phyloP scores from a whole-genome alignment of 2,113 vertebrate species.

The Ariopsis seemanni region DNA sequence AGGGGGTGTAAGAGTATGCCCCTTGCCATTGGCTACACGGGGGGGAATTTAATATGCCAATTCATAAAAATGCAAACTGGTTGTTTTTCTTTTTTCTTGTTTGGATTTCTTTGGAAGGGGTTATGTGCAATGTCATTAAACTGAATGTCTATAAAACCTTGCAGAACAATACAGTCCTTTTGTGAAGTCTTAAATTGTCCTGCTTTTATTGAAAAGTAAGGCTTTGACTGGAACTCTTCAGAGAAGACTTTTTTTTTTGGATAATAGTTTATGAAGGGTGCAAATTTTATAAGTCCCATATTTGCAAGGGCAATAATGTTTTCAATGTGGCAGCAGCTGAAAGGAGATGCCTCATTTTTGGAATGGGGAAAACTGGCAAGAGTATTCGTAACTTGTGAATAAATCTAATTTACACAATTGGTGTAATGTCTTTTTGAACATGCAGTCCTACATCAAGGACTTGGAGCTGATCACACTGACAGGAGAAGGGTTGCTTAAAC shows the following conservation, averaged over 20 bases:
- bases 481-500: not conserved
- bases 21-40: conserved; percentile 43
- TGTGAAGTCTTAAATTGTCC: not conserved
- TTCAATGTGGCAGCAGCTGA: not conserved
- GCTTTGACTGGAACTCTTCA: not conserved
- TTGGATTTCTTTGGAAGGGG: conserved; percentile 68
- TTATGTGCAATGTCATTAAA: conserved; percentile 70
- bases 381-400: not conserved
- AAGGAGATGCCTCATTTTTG: not conserved
- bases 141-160: conserved; percentile 63
- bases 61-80: conserved; percentile 55
- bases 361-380: not conserved
- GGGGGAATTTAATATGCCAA: conserved; percentile 47
- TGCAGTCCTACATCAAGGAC: not conserved
- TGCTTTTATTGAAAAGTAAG: not conserved
- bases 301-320: not conserved
- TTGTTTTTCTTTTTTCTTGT: not conserved
- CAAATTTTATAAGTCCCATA: not conserved
- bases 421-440: not conserved
- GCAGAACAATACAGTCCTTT: conserved; percentile 56
- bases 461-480: not conserved
- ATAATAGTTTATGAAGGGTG: not conserved
- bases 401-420: not conserved
- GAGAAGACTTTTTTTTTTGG: not conserved
- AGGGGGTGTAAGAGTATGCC: conserved; percentile 54